Evolutionary conservation across 2,113 vertebrate species (phyloP).

Genomic region (Ophiodon elongatus): DNA sequence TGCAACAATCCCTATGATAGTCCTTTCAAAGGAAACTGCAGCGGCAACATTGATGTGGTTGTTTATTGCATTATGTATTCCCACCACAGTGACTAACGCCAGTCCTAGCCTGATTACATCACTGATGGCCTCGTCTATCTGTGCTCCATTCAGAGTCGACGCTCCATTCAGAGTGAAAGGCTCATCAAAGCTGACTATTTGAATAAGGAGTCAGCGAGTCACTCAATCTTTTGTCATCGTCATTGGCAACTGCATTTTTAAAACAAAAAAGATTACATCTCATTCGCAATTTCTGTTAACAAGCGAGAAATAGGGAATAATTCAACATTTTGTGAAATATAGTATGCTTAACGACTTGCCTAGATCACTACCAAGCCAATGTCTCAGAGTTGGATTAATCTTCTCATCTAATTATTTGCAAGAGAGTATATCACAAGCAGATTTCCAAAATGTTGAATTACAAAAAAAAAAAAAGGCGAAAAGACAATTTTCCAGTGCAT

Average conservation of each 20-base stretch:
- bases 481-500: neutral
- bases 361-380: too few relatives aligned
- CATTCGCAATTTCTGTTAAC: neutral
- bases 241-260: neutral
- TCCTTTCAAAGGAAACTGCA: conserved; percentile 22
- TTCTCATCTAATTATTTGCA: neutral
- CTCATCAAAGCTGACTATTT: neutral
- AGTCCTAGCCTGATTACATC: conserved; percentile 36
- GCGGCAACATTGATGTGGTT: conserved; percentile 30
- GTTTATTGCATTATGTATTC: conserved; percentile 10
- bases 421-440: neutral
- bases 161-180: neutral
- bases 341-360: neutral
- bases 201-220: neutral
- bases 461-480: neutral
- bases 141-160: too few relatives aligned
- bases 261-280: neutral
- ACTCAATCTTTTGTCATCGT: neutral
- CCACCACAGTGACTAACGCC: conserved; percentile 10
- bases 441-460: neutral
- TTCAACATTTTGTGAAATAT: neutral
- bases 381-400: too few relatives aligned
- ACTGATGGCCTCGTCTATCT: conserved; percentile 10
- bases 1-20: neutral
- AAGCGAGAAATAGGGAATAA: neutral